These are phyloP conservation scores for Equus przewalskii DNA, from an alignment of 2,113 vertebrate genomes.

Conservation along the genomic window DNA sequence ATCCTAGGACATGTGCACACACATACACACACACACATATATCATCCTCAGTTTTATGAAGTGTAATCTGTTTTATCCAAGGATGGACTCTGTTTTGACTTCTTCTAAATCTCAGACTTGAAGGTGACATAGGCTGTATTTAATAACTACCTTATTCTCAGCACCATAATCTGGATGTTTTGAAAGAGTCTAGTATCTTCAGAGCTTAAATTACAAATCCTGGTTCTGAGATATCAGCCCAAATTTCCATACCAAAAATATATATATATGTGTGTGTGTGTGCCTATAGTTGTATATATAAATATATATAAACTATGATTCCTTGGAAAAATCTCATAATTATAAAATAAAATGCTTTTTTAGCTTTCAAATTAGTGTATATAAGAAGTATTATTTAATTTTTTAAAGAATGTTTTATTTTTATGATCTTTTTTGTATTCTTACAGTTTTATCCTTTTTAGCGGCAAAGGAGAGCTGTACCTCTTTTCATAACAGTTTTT, in stretches of 20 bases:
- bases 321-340: background rate
- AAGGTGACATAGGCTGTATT: background rate
- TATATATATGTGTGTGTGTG: background rate
- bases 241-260: background rate
- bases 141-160: background rate
- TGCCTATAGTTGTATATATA: background rate
- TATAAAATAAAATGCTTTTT: background rate
- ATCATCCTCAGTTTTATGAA: background rate
- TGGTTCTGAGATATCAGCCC: background rate
- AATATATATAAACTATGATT: background rate
- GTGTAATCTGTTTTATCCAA: background rate
- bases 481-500: slow-evolving; percentile 13
- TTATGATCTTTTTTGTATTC: background rate
- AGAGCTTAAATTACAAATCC: slow-evolving; percentile 6
- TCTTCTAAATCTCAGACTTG: background rate
- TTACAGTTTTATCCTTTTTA: background rate
- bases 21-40: background rate
- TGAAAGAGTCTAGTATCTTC: background rate
- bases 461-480: background rate
- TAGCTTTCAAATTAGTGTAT: slow-evolving; percentile 14
- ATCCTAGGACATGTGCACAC: background rate
- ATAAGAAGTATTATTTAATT: background rate
- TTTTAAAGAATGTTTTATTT: background rate
- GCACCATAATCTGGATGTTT: background rate
- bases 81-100: background rate